Conservation (phyloP, 2,888 invertebrate species). For the Amiota communis region DNA sequence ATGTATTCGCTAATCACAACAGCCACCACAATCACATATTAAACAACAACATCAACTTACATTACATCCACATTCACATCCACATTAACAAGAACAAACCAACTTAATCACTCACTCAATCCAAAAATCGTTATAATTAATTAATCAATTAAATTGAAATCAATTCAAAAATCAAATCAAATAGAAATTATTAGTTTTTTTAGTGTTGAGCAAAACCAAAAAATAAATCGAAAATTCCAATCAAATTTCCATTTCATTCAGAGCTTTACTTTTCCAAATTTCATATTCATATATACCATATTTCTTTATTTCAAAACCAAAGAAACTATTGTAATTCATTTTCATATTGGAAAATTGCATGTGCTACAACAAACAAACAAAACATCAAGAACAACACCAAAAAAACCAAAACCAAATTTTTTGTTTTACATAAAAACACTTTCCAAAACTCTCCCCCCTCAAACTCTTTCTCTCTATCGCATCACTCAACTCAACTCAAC, state of each 20-base stretch:
- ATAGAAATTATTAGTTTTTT: slow-evolving; percentile 25
- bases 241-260: too few relatives aligned
- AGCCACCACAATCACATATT: slow-evolving; percentile 33
- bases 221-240: too few relatives aligned
- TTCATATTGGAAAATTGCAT: too few relatives aligned
- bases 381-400: slow-evolving; percentile 44
- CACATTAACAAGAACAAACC: slow-evolving; percentile 36
- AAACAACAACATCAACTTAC: slow-evolving; percentile 36
- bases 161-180: slow-evolving; percentile 30
- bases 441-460: slow-evolving; percentile 65
- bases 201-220: too few relatives aligned
- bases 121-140: slow-evolving; percentile 12
- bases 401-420: slow-evolving; percentile 43
- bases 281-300: background rate
- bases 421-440: slow-evolving; percentile 63
- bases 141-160: slow-evolving; percentile 38
- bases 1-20: slow-evolving; percentile 61
- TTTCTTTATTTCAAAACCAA: background rate
- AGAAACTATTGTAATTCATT: background rate
- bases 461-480: slow-evolving; percentile 30
- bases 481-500: slow-evolving; percentile 10
- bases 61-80: background rate
- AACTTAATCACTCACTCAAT: background rate
- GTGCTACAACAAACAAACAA: slow-evolving; percentile 41
- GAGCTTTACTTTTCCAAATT: slow-evolving; percentile 5